Percentiles rank a stretch among this genome's conserved stretches.
phyloP scores from a whole-genome alignment of 2,888 invertebrate genomes.

The Cryptus viduatorius region DNA sequence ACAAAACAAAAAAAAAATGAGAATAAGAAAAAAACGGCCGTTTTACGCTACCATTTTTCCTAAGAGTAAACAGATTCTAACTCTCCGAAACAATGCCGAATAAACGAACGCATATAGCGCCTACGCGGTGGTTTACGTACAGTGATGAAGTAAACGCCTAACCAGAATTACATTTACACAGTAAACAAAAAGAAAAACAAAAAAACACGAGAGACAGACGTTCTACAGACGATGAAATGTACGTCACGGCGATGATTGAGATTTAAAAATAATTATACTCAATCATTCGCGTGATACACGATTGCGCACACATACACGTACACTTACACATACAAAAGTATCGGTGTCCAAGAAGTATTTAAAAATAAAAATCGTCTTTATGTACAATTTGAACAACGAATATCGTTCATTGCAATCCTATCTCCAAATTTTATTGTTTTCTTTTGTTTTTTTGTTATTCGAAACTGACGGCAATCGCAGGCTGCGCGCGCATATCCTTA shows the following conservation, averaged over 20 bases:
- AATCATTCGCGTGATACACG: slow-evolving; percentile 21
- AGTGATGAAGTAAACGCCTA: slow-evolving; percentile 67
- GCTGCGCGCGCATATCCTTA: too few species aligned
- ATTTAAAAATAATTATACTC: slow-evolving; percentile 14
- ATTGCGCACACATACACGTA: slow-evolving; percentile 63
- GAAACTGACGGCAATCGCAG: too few species aligned
- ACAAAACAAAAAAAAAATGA: slow-evolving; percentile 35
- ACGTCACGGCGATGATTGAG: slow-evolving; percentile 29
- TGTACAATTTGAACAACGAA: slow-evolving; percentile 81
- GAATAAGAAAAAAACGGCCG: slow-evolving; percentile 32
- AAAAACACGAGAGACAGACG: slow-evolving; percentile 28
- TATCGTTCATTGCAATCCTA: slow-evolving; percentile 12
- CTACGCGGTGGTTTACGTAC: slow-evolving; percentile 67
- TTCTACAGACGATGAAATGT: slow-evolving; percentile 32
- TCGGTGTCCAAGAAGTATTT: slow-evolving; percentile 83
- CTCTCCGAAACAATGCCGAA: slow-evolving; percentile 68
- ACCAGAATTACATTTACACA: slow-evolving; percentile 65
- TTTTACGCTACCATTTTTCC: slow-evolving; percentile 66
- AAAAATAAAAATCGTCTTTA: slow-evolving; percentile 84
- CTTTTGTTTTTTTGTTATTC: not conserved
- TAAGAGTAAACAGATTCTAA: slow-evolving; percentile 62
- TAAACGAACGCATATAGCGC: slow-evolving; percentile 72
- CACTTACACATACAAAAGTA: slow-evolving; percentile 76
- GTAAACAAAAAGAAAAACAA: slow-evolving; percentile 40
- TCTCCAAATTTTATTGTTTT: not conserved